Evolutionary conservation across 2,113 vertebrate species (phyloP).

Genomic region (Ophthalmolycus amberensis): DNA sequence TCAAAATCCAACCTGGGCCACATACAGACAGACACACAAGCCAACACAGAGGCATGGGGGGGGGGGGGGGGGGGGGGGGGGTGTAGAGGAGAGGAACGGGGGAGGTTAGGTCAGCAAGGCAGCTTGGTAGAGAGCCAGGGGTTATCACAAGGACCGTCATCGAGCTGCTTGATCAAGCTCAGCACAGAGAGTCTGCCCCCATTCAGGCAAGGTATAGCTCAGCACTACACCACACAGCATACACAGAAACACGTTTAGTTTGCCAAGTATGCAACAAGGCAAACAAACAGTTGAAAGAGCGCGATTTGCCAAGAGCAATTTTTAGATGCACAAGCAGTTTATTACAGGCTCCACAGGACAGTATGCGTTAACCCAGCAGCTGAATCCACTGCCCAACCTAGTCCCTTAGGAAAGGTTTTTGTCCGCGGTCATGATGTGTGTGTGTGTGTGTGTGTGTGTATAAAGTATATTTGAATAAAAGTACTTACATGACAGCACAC

Average conservation of each 20-base stretch:
- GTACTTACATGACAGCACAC: constrained; percentile 95
- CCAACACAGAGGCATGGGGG: constrained; percentile 61
- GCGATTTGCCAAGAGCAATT: constrained; percentile 28
- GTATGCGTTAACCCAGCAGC: constrained; percentile 52
- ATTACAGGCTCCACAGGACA: constrained; percentile 35
- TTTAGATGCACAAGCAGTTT: constrained; percentile 64
- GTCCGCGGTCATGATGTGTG: constrained; percentile 9
- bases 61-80: neutral
- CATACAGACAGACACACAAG: constrained; percentile 69
- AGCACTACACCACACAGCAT: constrained; percentile 42
- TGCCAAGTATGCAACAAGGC: constrained; percentile 60
- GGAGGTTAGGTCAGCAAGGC: constrained; percentile 70
- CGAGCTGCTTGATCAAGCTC: constrained; percentile 71
- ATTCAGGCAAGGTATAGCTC: constrained; percentile 50
- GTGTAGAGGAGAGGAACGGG: constrained; percentile 52
- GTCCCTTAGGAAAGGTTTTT: constrained; percentile 46
- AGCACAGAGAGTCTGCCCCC: constrained; percentile 61
- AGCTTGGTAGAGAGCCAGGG: constrained; percentile 68
- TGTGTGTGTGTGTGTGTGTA: constrained; percentile 21
- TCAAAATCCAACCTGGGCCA: constrained; percentile 95
- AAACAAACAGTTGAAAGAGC: constrained; percentile 53
- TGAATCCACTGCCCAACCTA: constrained; percentile 51
- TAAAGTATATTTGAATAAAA: constrained; percentile 4
- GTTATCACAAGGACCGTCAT: constrained; percentile 75
- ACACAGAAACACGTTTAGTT: constrained; percentile 54